Conservation (phyloP, 2,888 invertebrate genomes). For the Diploptera punctata region DNA sequence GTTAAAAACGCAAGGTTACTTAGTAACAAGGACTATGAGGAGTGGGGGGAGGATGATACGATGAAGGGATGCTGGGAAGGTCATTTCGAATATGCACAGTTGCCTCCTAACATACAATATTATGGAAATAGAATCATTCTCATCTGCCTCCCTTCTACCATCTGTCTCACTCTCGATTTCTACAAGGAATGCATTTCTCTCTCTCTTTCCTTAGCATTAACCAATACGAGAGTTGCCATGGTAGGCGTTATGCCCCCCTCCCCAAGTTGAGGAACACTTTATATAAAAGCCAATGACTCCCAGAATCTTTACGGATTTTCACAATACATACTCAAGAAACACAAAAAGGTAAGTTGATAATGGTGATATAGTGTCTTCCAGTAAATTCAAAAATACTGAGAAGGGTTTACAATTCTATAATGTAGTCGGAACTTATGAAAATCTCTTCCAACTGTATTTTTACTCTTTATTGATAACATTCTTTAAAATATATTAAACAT, state of each 20-base stretch:
- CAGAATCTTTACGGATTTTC: conserved; percentile 16
- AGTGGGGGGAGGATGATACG: conserved; percentile 26
- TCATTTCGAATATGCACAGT: conserved; percentile 15
- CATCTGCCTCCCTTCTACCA: background rate
- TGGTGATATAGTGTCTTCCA: too few species aligned
- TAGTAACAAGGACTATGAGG: conserved; percentile 26
- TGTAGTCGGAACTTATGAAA: too few species aligned
- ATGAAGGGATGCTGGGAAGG: conserved; percentile 35
- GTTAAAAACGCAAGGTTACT: conserved; percentile 35
- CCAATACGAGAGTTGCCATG: conserved; percentile 19
- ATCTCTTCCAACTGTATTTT: too few species aligned
- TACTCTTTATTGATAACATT: too few species aligned
- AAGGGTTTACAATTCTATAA: too few species aligned
- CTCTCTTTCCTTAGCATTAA: background rate
- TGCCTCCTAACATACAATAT: background rate
- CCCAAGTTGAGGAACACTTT: conserved; percentile 7
- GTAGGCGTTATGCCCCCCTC: background rate
- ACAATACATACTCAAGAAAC: conserved; percentile 12
- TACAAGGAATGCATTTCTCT: background rate
- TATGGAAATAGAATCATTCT: background rate
- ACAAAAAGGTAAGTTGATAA: conserved; percentile 36
- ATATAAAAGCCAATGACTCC: conserved; percentile 35
- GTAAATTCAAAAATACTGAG: too few species aligned
- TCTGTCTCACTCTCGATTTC: conserved; percentile 31
- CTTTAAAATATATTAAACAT: too few species aligned